Base-by-base conservation (phyloP, 1,140 invertebrate species). In the Scaptomyza montana region DNA sequence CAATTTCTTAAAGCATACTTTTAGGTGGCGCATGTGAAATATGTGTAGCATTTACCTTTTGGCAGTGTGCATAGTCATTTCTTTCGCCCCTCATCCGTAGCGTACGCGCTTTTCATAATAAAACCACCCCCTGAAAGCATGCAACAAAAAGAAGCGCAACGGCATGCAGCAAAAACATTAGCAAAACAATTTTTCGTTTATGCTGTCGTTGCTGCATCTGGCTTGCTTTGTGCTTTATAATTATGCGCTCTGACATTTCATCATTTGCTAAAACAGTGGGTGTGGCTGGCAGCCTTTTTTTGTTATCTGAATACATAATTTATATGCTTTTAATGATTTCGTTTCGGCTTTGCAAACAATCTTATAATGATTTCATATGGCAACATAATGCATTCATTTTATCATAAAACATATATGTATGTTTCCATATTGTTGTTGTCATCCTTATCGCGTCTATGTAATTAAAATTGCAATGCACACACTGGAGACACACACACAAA, bases 301-400 rank as follows among this genome's bases (percentile, higher is more conserved):
- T 43, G 51, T 41, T 9, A 36, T 46, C 47, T 53, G 64, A 25
- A 21, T 86, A 79, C 84, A 86, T 86, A 87, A 89, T 87, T 86
- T 86, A 86, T 87, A 89, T 89, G 84, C 61, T 89, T 87, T 89
- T 87, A 87, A 87, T 89, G 82, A 87, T 87, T 86, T 78, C 64
- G 59, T 66, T 70, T 81, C 65, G 75, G 62, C 43, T 53, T 51
- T 56, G 78, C 71, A 78, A 87, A 87, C 78, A 87, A 73, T 87
- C 8, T 87, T 86, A 87, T 81, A 78, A 86, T 86, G 82, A 87
- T 86, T 81, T 81, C 67, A 78, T 73, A 69, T 72, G 71, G 65
- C 61, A 66, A 75, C 80, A 84, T 67, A 79, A 63, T 72, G 80
- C 76, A 63, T 68, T 69, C 62, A 63, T 68, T 65, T 59, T 66